Evolutionary conservation across 1,140 invertebrate genomes (phyloP).

Genomic region (Trinorchestia longiramus): DNA sequence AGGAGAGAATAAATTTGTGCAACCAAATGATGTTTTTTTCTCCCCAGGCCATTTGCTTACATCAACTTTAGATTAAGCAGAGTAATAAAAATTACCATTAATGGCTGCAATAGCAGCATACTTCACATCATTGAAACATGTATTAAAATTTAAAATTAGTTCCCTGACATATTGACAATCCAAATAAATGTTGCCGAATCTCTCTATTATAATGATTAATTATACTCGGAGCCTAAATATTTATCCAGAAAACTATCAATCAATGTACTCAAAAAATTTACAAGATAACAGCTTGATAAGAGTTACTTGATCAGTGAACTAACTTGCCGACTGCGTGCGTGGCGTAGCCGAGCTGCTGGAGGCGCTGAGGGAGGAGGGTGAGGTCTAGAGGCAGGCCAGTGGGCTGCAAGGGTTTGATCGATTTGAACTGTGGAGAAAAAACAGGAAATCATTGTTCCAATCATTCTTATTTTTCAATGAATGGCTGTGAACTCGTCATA

Average conservation of each 20-base stretch:
- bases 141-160: background rate
- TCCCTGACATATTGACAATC: background rate
- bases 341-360: constrained; percentile 71
- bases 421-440: constrained; percentile 63
- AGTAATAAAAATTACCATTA: background rate
- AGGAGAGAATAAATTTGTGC: background rate
- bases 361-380: constrained; percentile 72
- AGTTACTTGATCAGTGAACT: constrained; percentile 45
- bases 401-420: constrained; percentile 68
- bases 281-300: background rate
- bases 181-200: too few species aligned
- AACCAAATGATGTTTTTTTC: background rate
- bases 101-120: background rate
- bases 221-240: background rate
- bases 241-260: background rate
- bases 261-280: background rate
- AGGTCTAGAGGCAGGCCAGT: constrained; percentile 69
- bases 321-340: constrained; percentile 73
- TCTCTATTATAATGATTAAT: too few species aligned
- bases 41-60: background rate
- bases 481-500: background rate
- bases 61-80: background rate
- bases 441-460: background rate
- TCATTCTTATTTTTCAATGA: background rate
- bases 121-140: background rate